Evolutionary conservation across 2,888 invertebrate species (phyloP).

Genomic region (Stictocephala bisonia): DNA sequence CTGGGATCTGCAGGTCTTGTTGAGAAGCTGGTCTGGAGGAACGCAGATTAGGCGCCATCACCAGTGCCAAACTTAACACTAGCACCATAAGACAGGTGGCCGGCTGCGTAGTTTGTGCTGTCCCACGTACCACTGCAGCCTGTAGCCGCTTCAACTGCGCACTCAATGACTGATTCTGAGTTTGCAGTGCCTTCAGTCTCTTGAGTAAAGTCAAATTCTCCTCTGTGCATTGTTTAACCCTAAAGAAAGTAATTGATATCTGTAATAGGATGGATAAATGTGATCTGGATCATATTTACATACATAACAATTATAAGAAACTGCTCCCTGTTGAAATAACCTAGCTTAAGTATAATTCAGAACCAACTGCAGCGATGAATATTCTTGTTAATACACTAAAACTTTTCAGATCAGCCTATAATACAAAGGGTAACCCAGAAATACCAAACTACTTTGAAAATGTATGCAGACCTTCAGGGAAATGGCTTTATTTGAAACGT

Average conservation of each 20-base stretch:
- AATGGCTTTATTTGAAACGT: too few relatives aligned
- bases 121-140: slow-evolving; percentile 63
- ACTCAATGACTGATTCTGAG: slow-evolving; percentile 83
- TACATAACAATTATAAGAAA: background rate
- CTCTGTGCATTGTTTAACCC: slow-evolving; percentile 87
- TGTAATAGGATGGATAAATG: background rate
- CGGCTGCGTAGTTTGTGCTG: slow-evolving; percentile 74
- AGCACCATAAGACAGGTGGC: slow-evolving; percentile 90
- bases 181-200: slow-evolving; percentile 83
- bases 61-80: slow-evolving; percentile 84
- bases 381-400: too few relatives aligned
- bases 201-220: slow-evolving; percentile 88
- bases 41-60: slow-evolving; percentile 82
- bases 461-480: too few relatives aligned
- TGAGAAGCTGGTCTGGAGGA: slow-evolving; percentile 31
- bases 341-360: too few relatives aligned
- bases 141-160: slow-evolving; percentile 87
- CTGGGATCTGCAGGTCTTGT: slow-evolving; percentile 48
- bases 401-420: too few relatives aligned
- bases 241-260: slow-evolving; percentile 58
- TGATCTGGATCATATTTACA: background rate
- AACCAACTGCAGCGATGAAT: too few relatives aligned
- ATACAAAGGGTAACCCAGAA: too few relatives aligned
- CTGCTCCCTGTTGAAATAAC: too few relatives aligned
- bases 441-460: too few relatives aligned